phyloP scores from a whole-genome alignment of 2,888 invertebrate species.

The Bruchidius siliquastri region DNA sequence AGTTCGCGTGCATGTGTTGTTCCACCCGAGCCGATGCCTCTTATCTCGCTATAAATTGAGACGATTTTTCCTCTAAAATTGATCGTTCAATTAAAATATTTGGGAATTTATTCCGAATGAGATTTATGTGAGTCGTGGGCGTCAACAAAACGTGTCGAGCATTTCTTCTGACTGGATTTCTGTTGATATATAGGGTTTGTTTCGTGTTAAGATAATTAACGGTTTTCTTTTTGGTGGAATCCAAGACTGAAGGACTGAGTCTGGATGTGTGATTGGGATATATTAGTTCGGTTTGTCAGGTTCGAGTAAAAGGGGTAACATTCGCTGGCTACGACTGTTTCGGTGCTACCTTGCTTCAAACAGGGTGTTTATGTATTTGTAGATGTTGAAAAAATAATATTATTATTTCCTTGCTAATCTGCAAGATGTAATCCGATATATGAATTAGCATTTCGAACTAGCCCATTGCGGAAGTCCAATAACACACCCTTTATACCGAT shows the following conservation, averaged over 20 bases:
- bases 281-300: neutral
- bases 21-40: neutral
- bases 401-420: too few species aligned
- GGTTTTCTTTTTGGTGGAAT: neutral
- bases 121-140: neutral
- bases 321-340: too few species aligned
- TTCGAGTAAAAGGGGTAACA: neutral
- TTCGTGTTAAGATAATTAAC: neutral
- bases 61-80: neutral
- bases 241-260: neutral
- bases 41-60: neutral
- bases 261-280: neutral
- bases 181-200: neutral
- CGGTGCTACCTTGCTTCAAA: too few species aligned
- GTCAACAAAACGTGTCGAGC: neutral
- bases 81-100: neutral
- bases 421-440: too few species aligned
- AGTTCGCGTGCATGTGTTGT: neutral
- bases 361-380: too few species aligned
- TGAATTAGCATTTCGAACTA: too few species aligned
- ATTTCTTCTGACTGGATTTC: neutral
- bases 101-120: neutral
- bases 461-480: too few species aligned
- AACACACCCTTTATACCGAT: too few species aligned
- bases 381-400: too few species aligned